phyloP scores from a whole-genome alignment of 2,113 vertebrate species.

The Larimichthys crocea region DNA sequence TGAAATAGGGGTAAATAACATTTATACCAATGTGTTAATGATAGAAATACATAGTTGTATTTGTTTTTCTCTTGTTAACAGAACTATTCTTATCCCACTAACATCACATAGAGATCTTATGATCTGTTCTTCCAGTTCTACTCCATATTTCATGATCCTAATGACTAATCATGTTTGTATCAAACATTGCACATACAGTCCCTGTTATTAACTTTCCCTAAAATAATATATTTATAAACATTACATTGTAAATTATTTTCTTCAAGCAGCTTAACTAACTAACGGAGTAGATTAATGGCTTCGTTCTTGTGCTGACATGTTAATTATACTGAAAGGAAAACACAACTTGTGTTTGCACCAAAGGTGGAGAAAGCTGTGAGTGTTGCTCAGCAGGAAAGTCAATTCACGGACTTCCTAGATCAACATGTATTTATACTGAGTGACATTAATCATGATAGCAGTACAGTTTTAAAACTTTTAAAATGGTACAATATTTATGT shows the following conservation, averaged over 20 bases:
- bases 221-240: slow-evolving; percentile 62
- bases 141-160: not conserved
- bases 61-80: not conserved
- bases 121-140: not conserved
- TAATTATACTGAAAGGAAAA: slow-evolving; percentile 74
- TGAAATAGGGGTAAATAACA: not conserved
- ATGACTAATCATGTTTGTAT: not conserved
- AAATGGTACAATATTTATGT: not conserved
- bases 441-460: slow-evolving; percentile 5
- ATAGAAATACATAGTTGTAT: not conserved
- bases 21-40: not conserved
- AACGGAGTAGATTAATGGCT: slow-evolving; percentile 73
- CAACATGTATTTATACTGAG: slow-evolving; percentile 9
- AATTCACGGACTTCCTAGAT: slow-evolving; percentile 34
- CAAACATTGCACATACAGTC: slow-evolving; percentile 32
- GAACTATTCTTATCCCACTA: not conserved
- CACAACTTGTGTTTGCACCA: slow-evolving; percentile 59
- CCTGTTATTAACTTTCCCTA: slow-evolving; percentile 46
- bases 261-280: slow-evolving; percentile 31
- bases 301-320: slow-evolving; percentile 69
- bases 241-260: slow-evolving; percentile 45
- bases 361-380: slow-evolving; percentile 50
- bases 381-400: slow-evolving; percentile 52
- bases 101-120: not conserved
- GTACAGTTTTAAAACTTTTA: not conserved